A percentile compares a stretch with the other conserved stretches of the same genome.
These are phyloP conservation scores for Coendou prehensilis DNA, from an alignment of 2,797 vertebrate species.

Conservation along the genomic window DNA sequence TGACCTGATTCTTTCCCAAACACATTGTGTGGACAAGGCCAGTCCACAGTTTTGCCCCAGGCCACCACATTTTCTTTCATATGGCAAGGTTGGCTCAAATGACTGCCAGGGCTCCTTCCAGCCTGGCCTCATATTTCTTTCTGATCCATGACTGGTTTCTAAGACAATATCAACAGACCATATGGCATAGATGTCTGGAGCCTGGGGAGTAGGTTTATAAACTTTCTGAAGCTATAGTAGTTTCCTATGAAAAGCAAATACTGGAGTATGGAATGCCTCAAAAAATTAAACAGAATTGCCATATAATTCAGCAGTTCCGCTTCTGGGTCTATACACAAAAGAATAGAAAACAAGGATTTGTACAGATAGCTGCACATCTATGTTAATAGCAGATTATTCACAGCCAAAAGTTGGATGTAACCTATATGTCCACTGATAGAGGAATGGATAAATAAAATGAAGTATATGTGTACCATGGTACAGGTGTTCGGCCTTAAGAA, in stretches of 20 bases:
- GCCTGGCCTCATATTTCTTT: background rate
- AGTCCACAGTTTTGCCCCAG: background rate
- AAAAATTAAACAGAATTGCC: slow-evolving; percentile 4
- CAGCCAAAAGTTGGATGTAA: background rate
- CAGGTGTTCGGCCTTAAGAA: background rate
- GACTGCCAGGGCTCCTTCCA: background rate
- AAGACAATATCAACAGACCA: background rate
- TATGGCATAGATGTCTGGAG: background rate
- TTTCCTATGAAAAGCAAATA: slow-evolving; percentile 15
- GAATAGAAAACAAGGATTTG: background rate
- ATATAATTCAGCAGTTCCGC: background rate
- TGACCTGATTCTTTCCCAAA: background rate
- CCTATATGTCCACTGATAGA: background rate
- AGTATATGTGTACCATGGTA: no score
- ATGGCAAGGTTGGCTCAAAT: background rate
- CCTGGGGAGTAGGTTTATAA: background rate
- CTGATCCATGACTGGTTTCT: background rate
- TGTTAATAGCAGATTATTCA: background rate
- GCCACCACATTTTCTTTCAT: background rate
- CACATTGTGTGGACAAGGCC: background rate
- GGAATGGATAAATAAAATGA: background rate
- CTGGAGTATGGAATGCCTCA: background rate
- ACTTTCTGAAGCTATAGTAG: background rate
- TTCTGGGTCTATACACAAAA: background rate
- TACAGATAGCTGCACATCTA: background rate